Evolutionary conservation across 2,113 vertebrate genomes (phyloP).

Genomic region (Tachysurus vachellii): DNA sequence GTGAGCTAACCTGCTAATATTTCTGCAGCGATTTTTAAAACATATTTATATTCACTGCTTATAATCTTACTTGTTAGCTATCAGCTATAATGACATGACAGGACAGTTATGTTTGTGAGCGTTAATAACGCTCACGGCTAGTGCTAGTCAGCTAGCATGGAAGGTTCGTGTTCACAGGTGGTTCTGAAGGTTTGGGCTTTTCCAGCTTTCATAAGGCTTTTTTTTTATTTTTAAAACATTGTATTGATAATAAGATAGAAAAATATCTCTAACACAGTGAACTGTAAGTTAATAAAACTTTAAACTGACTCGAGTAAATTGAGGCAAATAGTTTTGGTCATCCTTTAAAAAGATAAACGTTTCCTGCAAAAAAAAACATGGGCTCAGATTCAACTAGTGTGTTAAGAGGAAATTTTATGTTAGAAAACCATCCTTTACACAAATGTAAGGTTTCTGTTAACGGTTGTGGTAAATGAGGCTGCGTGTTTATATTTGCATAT

Average conservation of each 20-base stretch:
- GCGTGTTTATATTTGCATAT: no score
- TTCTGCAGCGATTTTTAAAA: neutral
- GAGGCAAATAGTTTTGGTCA: neutral
- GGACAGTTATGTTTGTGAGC: neutral
- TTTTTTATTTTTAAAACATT: neutral
- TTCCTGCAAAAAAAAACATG: neutral
- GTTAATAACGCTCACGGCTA: neutral
- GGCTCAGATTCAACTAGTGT: neutral
- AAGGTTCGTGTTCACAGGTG: neutral
- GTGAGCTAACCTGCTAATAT: neutral
- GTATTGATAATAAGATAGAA: neutral
- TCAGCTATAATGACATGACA: neutral
- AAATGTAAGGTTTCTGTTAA: no score
- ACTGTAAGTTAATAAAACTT: neutral
- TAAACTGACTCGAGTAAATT: no score
- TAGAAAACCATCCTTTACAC: no score
- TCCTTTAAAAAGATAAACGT: neutral
- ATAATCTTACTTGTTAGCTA: neutral
- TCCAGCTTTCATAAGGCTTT: neutral
- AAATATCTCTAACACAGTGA: neutral
- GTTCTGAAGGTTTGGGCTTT: neutral
- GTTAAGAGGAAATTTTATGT: no score
- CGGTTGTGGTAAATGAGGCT: no score
- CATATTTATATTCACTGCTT: neutral
- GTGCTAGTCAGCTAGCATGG: neutral